Base-by-base conservation (phyloP, 2,113 vertebrate genomes). In the Vulpes vulpes region DNA sequence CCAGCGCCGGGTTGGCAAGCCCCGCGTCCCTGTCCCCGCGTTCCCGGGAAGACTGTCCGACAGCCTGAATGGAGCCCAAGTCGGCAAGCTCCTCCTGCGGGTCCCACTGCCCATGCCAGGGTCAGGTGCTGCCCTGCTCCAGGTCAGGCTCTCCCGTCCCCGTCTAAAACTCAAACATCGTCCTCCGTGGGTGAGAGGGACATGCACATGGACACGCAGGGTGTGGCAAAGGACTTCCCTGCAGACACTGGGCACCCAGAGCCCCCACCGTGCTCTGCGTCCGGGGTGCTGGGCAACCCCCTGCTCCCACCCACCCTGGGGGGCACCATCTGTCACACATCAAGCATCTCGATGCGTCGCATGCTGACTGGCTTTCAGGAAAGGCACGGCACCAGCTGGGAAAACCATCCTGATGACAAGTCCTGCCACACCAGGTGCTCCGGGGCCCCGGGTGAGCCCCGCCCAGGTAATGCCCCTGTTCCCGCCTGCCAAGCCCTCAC, bases 11-110 rank as follows among this genome's bases (percentile, higher is more conserved):
- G 23, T 10, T 43, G 6, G 2, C 3, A 2, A 27, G 81, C 9
- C 59, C 81, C 15, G 5, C 4, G 4, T 25, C 81, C 30, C 38
- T 6, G 17, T 38, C 10, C 1, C 1, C 17, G 8, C 27, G 0
- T 6, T 49, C 38, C 27, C 17, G 0, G 12, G 10, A 10, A 87
- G 20, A 30, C 1, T 10, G 30, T n/a, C 67, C 5, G 32, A 35
- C 8, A 9, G 4, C 65, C 17, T 53, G 5, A 30, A 32, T 0
- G 16, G 7, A 19, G 60, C 32, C 38, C 14, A 2, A 85, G 43
- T 53, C 19, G 14, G 30, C 27, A 51, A 14, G 11, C 43, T 67
- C 25, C 38, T 43, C 27, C 3, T 20, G 11, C 2, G 43, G 43
- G 2, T 15, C 15, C 51, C 14, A 19, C 17, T 2, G 59, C 55